Percentiles rank a stretch among this genome's conserved stretches.
Conservation (phyloP, 2,797 vertebrate species). For the Ctenosaura bakeri region DNA sequence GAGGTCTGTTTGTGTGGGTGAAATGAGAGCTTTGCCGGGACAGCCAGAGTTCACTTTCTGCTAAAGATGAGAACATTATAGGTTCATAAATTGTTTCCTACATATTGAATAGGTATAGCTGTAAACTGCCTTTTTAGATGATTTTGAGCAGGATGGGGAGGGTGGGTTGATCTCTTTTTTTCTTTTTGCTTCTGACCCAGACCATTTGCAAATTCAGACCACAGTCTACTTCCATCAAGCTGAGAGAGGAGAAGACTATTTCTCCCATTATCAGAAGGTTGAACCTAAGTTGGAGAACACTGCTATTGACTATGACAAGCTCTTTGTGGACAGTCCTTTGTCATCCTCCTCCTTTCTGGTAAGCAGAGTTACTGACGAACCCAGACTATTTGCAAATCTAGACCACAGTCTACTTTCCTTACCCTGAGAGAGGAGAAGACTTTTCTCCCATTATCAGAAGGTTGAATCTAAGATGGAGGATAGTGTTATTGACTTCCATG, state of each 20-base stretch:
- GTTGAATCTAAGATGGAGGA: no score
- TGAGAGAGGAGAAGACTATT: conserved; percentile 36
- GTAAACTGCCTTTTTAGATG: conserved; percentile 70
- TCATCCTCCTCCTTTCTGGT: no score
- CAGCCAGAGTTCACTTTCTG: conserved; percentile 53
- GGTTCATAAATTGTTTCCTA: conserved; percentile 76
- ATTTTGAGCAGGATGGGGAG: conserved; percentile 28
- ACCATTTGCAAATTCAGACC: conserved; percentile 42
- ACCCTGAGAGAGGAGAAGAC: no score
- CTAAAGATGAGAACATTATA: conserved; percentile 79
- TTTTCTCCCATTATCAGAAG: no score
- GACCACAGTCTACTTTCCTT: no score
- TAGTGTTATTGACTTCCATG: no score
- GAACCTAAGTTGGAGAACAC: conserved; percentile 15
- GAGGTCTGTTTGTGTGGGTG: conserved; percentile 62
- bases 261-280: conserved; percentile 42
- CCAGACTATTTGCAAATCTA: no score
- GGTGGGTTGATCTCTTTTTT: conserved; percentile 57
- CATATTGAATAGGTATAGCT: conserved; percentile 81
- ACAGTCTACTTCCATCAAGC: conserved; percentile 40
- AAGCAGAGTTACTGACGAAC: no score
- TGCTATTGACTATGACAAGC: not conserved
- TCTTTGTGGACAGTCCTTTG: no score
- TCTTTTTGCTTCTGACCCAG: conserved; percentile 70
- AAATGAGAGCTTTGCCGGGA: conserved; percentile 76